These are phyloP conservation scores for Lagria hirta DNA, from an alignment of 2,888 invertebrate genomes.

Conservation along the genomic window DNA sequence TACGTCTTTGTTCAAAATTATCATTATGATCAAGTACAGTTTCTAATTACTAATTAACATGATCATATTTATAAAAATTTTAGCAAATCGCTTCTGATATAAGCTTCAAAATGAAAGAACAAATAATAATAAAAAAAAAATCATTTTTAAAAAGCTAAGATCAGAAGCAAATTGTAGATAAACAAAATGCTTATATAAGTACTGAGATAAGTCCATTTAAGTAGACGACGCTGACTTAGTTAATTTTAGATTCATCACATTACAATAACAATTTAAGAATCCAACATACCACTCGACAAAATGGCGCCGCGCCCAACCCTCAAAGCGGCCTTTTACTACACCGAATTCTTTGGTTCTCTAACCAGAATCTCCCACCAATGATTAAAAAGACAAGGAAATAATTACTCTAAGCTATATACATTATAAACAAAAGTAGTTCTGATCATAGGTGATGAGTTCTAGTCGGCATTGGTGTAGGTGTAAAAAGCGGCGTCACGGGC, in stretches of 20 bases:
- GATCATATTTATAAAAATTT: conserved; percentile 29
- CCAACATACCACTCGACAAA: conserved; percentile 45
- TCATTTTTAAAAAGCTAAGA: conserved; percentile 28
- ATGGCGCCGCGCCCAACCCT: conserved; percentile 37
- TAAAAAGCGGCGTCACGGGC: conserved; percentile 37
- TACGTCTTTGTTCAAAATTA: conserved; percentile 52
- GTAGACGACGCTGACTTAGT: conserved; percentile 49
- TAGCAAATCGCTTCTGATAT: conserved; percentile 24
- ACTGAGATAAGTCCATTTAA: conserved; percentile 39
- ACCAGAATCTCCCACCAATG: conserved; percentile 40
- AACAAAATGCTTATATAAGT: conserved; percentile 33
- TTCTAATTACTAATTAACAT: conserved; percentile 41
- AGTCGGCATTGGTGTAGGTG: conserved; percentile 41
- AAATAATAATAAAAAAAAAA: conserved; percentile 25
- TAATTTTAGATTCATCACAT: conserved; percentile 48
- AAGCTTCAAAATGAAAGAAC: conserved; percentile 25
- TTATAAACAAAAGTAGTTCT: conserved; percentile 41
- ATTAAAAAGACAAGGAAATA: conserved; percentile 28
- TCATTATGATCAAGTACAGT: conserved; percentile 37
- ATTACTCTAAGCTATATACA: conserved; percentile 42
- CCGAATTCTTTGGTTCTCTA: conserved; percentile 53
- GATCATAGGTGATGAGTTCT: conserved; percentile 32
- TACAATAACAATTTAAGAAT: conserved; percentile 43
- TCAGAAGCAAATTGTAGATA: conserved; percentile 30
- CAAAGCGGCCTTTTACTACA: conserved; percentile 40